Evolutionary conservation across 2,797 vertebrate genomes (phyloP).

Genomic region (Cebuella pygmaea): DNA sequence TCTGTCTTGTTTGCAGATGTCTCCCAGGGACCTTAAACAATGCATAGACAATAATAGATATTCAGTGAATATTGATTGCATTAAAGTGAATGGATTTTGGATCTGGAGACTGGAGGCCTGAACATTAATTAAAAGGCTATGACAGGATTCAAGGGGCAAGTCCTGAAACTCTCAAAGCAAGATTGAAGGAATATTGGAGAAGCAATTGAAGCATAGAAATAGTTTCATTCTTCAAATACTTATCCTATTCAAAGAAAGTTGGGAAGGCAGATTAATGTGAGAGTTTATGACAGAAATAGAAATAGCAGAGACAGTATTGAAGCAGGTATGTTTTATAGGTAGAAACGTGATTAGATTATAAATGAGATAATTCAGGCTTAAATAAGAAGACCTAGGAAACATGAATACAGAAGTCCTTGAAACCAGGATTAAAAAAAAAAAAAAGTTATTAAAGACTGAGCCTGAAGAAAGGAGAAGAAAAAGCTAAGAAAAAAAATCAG

Average conservation of each 20-base stretch:
- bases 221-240: background rate
- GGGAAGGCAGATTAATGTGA: background rate
- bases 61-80: background rate
- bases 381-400: background rate
- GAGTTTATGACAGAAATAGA: background rate
- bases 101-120: background rate
- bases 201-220: background rate
- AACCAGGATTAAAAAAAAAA: background rate
- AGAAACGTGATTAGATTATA: background rate
- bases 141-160: background rate
- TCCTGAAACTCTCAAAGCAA: background rate
- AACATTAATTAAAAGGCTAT: background rate
- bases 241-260: background rate
- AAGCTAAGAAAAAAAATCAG: background rate
- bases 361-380: background rate
- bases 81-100: background rate
- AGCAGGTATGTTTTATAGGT: background rate
- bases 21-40: background rate
- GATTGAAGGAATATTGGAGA: background rate
- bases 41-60: background rate
- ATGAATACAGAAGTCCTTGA: background rate
- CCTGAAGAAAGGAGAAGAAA: background rate
- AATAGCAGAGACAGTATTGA: background rate
- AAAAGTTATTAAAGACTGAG: background rate
- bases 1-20: background rate